Evolutionary conservation across 2,113 vertebrate genomes (phyloP), one percentile per base, ranked within the genome.

Genomic region (Dissostichus mawsoni): DNA sequence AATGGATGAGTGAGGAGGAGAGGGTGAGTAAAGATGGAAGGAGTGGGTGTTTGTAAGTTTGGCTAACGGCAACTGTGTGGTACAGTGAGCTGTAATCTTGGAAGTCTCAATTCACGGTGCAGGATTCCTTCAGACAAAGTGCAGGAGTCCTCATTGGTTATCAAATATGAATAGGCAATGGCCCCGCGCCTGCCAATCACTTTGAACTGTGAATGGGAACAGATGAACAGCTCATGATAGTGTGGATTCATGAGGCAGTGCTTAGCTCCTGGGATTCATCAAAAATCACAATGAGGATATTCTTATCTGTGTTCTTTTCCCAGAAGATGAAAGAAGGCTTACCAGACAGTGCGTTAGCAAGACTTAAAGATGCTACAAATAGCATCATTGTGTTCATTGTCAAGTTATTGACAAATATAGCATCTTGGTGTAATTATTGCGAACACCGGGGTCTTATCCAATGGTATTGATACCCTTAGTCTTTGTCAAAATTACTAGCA

Each of bases 161-260:
- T 64, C n/a, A 33, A 50, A 20, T 84, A 77, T 67, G 53, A 78
- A 89, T 56, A 74, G 74, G 86, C 47, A 61, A 72, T 61, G 36
- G 65, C 69, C 62, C 55, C 53, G 52, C 5, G 45, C 64, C 76
- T 79, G 89, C 70, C 86, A 87, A 72, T 89, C 83, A 79, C 65
- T 67, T 57, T 33, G 52, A 85, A 51, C 55, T 20, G 45, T 68
- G 78, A 87, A 77, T 68, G 56, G 70, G 52, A 81, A 56, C 13
- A 71, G 59, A 83, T 73, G 72, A 88, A 17, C 14, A 17, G 44
- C 13, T 7, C 41, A 45, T 6, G 78, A 76, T 69, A 66, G 57
- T 55, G 79, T 58, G 77, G 55, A 74, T 82, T 73, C 68, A 17
- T 12, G 45, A 84, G 75, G 59, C 73, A 56, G 20, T 17, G 48